A percentile compares a stretch with the other conserved stretches of the same genome.
Conservation (phyloP, 1,140 invertebrate species). For the Eufriesea mexicana region DNA sequence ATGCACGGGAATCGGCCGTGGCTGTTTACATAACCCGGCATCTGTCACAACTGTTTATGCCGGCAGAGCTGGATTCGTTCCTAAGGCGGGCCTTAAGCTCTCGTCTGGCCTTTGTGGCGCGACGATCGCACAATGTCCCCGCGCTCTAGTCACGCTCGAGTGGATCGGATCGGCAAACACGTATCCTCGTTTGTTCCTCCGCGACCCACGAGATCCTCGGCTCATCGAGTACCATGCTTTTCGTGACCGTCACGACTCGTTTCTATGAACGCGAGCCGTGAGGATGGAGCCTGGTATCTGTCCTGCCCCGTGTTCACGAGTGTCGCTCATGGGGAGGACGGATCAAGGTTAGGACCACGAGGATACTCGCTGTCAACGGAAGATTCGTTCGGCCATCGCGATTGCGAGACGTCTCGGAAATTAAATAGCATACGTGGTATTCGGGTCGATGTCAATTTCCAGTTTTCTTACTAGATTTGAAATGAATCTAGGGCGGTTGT, state of each 20-base stretch:
- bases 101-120: constrained; percentile 64
- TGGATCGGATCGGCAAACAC: constrained; percentile 68
- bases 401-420: no score
- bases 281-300: not conserved
- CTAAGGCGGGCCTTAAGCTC: constrained; percentile 62
- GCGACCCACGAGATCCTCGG: not conserved
- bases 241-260: constrained; percentile 1
- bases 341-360: not conserved
- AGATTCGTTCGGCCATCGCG: not conserved
- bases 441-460: no score
- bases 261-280: not conserved
- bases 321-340: not conserved
- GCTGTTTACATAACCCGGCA: constrained; percentile 76
- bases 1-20: constrained; percentile 61
- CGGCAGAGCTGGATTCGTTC: constrained; percentile 65
- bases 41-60: constrained; percentile 78
- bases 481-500: no score
- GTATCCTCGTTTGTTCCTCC: constrained; percentile 46
- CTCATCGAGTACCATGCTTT: not conserved
- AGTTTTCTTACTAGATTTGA: no score
- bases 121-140: constrained; percentile 61
- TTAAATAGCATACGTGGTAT: no score
- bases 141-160: constrained; percentile 66
- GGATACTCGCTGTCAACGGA: no score
- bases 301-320: not conserved